Base-by-base conservation (phyloP, 92 coral and sea anemone genomes). In the Bergia sp. region DNA sequence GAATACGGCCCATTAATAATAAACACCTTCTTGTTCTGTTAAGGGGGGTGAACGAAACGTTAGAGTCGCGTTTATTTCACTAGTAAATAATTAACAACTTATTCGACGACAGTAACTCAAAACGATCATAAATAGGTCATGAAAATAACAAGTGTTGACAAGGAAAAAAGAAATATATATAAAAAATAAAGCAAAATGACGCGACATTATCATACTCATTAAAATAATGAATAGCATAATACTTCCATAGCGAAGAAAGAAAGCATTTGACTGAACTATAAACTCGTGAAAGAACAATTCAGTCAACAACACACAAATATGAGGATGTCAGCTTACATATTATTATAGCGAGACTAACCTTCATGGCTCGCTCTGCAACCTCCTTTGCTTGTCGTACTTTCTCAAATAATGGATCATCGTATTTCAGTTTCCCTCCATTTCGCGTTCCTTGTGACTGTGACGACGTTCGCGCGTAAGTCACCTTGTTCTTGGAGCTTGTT, bases 1-100 rank as follows among this genome's bases (percentile, higher is more conserved):
- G 99, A 97, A 85, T 97, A 97, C 5, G 97, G 96, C 8, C 99
- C 99, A 88, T 94, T 95, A 42, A 97, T 93, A 1, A 95, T 86
- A 77, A 97, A 97, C 1, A 97, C 97, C 36, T 41, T 10, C 3
- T 93, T 93, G 81, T 91, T 86, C 99, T 97, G 91, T 38, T 55
- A 67, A 29, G 37, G 40, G 65, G 36, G 66, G 53, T 1, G 29
- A 20, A 3, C 1, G 13, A 18, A 0, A 2, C 7, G 29, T 18
- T 20, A 61, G 21, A 18, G 6, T 16, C 23, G 12, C 6, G 23
- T 16, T 50, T 50, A 75, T 13, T 16, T 74, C 78, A 74, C 49
- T 45, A 45, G 3, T 45, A 45, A 45, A 4, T 45, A 0, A 45
- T 4, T 47, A 47, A 8, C 11, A 47, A 47, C 53, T 1, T 47